Base-by-base conservation (phyloP, 2,797 vertebrate genomes). In the Centropyge bicolor region DNA sequence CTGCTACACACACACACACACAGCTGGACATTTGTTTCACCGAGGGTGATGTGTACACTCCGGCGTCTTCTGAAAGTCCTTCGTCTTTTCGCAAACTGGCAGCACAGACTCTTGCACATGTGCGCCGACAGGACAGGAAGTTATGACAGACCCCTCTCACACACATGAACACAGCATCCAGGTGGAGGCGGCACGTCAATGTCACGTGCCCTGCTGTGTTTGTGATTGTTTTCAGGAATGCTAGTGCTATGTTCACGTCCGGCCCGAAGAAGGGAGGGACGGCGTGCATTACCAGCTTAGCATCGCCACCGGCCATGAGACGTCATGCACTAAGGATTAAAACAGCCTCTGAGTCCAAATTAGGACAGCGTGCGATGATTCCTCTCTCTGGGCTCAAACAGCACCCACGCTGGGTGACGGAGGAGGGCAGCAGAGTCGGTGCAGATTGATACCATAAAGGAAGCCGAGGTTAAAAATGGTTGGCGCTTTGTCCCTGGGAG, bases 261-360 rank as follows among this genome's bases (percentile, higher is more conserved):
- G 71, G 78, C 77, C 27, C 13, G 8, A 57, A 59, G 54, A 24
- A 88, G 67, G 70, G 49, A 67, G 65, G 61, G 81, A 81, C 70
- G 51, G 63, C 41, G 41, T 60, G 85, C 78, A 82, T 90, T 80
- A 86, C 82, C 63, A 87, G 89, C 86, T 88, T 90, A 90, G 71
- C 68, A n/a, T 78, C 41, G 52, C 86, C 82, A 68, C 65, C 35
- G 48, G 85, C 83, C 69, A 82, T 31, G 70, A 88, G 67, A 88
- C 64, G 71, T 88, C 83, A 85, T 82, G 83, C 87, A 74, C 80
- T 45, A 46, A 80, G 86, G 86, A 91, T 91, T 91, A 89, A 92
- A 91, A 83, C 57, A 56, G 78, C 41, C 82, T 83, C 71, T 41
- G 65, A 82, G 86, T 82, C 85, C 85, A 92, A 92, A 91, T 91